Evolutionary conservation across 1,140 invertebrate genomes (phyloP).

Genomic region (Drosophila varians): DNA sequence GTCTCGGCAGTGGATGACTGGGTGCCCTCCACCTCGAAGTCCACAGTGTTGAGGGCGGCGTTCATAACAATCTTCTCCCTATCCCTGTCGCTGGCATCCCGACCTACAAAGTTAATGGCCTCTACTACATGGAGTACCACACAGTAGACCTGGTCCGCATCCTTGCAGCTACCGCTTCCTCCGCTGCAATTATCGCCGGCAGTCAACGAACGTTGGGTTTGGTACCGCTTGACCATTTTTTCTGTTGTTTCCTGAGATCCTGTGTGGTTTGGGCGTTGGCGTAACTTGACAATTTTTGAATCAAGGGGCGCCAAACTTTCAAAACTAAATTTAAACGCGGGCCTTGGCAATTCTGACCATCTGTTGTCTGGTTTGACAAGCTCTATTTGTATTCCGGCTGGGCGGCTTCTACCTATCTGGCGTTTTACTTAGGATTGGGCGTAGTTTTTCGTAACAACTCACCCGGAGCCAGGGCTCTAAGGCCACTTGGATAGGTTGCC

Average conservation of each 20-base stretch:
- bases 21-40: slow-evolving; percentile 72
- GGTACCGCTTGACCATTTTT: slow-evolving; percentile 29
- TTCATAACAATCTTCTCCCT: slow-evolving; percentile 61
- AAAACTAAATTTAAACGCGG: slow-evolving; percentile 28
- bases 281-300: slow-evolving; percentile 20
- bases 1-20: slow-evolving; percentile 39
- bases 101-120: slow-evolving; percentile 63
- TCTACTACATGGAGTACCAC: slow-evolving; percentile 73
- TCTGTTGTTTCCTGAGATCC: neutral
- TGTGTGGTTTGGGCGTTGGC: slow-evolving; percentile 5
- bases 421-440: neutral
- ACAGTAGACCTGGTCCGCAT: slow-evolving; percentile 58
- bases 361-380: neutral
- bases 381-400: slow-evolving; percentile 7
- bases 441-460: slow-evolving; percentile 10
- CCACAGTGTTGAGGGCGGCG: slow-evolving; percentile 64
- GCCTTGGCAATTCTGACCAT: slow-evolving; percentile 5
- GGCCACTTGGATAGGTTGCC: slow-evolving; percentile 25
- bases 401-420: slow-evolving; percentile 2
- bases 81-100: slow-evolving; percentile 43
- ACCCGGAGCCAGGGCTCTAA: neutral
- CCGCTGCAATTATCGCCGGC: slow-evolving; percentile 24
- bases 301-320: slow-evolving; percentile 11
- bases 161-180: slow-evolving; percentile 24
- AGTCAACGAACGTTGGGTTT: slow-evolving; percentile 16